Conservation (phyloP, 1,140 invertebrate genomes). For the Diplogasteroides magnus region DNA sequence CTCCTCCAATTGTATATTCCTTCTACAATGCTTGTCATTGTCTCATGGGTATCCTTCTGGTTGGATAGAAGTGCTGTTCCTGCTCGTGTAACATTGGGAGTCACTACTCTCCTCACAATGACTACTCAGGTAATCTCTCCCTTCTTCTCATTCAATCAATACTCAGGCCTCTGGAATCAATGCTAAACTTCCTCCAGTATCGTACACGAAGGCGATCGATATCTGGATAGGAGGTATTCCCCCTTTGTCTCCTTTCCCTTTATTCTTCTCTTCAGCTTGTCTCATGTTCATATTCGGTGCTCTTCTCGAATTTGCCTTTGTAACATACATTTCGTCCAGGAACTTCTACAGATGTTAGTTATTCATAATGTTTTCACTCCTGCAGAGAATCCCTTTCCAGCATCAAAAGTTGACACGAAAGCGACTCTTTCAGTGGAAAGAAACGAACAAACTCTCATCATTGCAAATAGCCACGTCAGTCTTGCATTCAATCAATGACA, state of each 20-base stretch:
- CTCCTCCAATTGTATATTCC: constrained; percentile 70
- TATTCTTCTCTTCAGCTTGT: constrained; percentile 65
- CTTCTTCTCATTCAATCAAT: constrained; percentile 4
- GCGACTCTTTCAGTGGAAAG: constrained; percentile 6
- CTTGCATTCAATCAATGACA: not conserved
- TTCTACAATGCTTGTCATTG: constrained; percentile 61
- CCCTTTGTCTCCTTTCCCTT: not conserved
- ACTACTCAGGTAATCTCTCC: constrained; percentile 67
- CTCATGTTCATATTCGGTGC: constrained; percentile 92
- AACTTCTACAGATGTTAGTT: constrained; percentile 48
- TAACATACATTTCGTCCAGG: constrained; percentile 79
- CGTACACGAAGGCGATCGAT: constrained; percentile 74
- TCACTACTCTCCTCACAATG: constrained; percentile 84
- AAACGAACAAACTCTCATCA: not conserved
- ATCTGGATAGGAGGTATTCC: constrained; percentile 48
- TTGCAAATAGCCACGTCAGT: constrained; percentile 4
- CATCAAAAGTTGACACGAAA: constrained; percentile 11
- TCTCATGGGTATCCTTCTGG: constrained; percentile 64
- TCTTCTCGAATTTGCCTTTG: constrained; percentile 86
- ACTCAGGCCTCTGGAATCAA: constrained; percentile 94
- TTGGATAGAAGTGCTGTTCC: constrained; percentile 60
- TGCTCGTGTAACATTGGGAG: constrained; percentile 52
- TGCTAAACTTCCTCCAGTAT: constrained; percentile 88
- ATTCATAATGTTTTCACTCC: not conserved
- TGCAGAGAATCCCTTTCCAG: not conserved